Conservation (phyloP, 2,888 invertebrate genomes). For the Acanthococcus lagerstroemiae region DNA sequence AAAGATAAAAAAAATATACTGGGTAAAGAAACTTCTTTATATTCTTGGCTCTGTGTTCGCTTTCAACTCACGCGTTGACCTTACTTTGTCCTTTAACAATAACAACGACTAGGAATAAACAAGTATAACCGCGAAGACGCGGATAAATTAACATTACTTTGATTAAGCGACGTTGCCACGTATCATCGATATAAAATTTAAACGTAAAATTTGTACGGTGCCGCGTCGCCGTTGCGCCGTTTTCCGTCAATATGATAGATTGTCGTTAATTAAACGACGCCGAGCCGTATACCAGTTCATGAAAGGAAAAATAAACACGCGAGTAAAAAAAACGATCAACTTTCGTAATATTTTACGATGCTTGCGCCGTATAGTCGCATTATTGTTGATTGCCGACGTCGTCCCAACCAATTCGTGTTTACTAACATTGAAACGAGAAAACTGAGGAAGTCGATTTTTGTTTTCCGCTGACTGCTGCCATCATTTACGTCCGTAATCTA, state of each 20-base stretch:
- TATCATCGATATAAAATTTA: not conserved
- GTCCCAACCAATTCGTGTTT: no score
- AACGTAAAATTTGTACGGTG: not conserved
- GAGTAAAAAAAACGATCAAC: no score
- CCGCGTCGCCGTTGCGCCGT: not conserved
- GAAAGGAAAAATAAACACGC: not conserved
- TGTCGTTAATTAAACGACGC: no score
- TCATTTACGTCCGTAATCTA: no score
- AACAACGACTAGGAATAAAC: constrained; percentile 25
- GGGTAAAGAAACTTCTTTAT: constrained; percentile 25
- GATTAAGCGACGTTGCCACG: constrained; percentile 27
- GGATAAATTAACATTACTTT: constrained; percentile 30
- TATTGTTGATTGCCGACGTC: no score
- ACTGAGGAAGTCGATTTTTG: no score
- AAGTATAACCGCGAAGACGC: constrained; percentile 28
- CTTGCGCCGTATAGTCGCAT: no score
- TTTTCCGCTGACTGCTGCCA: no score
- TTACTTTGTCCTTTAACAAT: constrained; percentile 30
- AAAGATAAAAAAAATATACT: constrained; percentile 20
- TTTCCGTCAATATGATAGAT: not conserved
- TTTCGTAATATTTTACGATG: no score
- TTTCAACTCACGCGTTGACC: constrained; percentile 28
- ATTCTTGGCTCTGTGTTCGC: constrained; percentile 23
- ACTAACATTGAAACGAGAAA: no score
- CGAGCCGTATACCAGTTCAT: no score